Conservation (phyloP, 1,140 invertebrate species). For the Zaprionus camerounensis region DNA sequence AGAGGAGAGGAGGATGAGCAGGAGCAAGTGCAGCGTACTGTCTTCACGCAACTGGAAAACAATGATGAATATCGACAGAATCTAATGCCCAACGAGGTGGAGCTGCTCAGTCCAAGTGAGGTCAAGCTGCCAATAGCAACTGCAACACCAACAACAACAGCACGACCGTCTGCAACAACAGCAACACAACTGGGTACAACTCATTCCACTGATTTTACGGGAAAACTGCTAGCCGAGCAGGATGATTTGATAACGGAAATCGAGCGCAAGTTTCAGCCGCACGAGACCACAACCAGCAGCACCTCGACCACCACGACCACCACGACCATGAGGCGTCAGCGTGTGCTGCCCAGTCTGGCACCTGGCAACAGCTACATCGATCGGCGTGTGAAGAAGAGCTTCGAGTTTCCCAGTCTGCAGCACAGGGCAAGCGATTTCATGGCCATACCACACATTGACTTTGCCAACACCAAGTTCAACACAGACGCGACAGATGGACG, state of each 20-base stretch:
- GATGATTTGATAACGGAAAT: constrained; percentile 82
- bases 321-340: not conserved
- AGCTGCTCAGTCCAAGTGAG: constrained; percentile 25
- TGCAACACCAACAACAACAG: constrained; percentile 8
- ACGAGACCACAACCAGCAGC: constrained; percentile 60
- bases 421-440: constrained; percentile 71
- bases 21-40: constrained; percentile 41
- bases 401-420: constrained; percentile 70
- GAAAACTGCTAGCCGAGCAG: constrained; percentile 75
- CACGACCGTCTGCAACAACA: constrained; percentile 27
- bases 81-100: constrained; percentile 79
- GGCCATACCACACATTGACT: constrained; percentile 73
- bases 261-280: constrained; percentile 77
- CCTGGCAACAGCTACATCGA: constrained; percentile 70
- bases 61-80: constrained; percentile 69
- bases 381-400: constrained; percentile 81
- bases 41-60: constrained; percentile 65
- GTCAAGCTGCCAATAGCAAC: constrained; percentile 23
- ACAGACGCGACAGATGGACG: constrained; percentile 46
- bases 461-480: constrained; percentile 82
- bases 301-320: constrained; percentile 9
- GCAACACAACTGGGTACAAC: constrained; percentile 8
- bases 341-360: constrained; percentile 19
- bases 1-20: constrained; percentile 4
- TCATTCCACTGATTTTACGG: constrained; percentile 67